phyloP scores from a whole-genome alignment of 2,797 vertebrate genomes.

The Nyctalus aviator region DNA sequence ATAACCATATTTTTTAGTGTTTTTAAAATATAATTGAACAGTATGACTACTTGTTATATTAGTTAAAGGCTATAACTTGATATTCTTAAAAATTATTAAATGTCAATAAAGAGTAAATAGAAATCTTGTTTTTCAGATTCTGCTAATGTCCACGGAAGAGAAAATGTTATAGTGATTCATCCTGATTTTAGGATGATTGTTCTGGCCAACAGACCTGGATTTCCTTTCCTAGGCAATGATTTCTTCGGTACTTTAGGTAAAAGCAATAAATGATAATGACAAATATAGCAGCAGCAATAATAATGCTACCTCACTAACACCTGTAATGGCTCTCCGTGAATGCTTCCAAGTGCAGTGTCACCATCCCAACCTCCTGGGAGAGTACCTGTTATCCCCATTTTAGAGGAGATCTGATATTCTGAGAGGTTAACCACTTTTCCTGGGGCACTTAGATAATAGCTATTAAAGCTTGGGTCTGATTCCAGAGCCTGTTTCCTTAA shows the following conservation, averaged over 20 bases:
- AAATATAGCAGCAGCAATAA: neutral
- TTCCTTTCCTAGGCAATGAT: conserved; percentile 98
- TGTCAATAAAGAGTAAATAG: conserved; percentile 65
- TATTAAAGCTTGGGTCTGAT: conserved; percentile 19
- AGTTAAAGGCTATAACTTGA: conserved; percentile 47
- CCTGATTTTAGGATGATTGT: conserved; percentile 99
- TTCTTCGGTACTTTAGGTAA: conserved; percentile 98
- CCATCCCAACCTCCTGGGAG: neutral
- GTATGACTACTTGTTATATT: neutral
- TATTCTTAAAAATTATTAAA: conserved; percentile 61
- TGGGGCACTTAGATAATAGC: neutral
- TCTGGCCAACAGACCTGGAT: conserved; percentile 97
- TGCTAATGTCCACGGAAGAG: conserved; percentile 86
- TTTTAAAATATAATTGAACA: neutral
- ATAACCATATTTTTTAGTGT: neutral
- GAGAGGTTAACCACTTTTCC: neutral
- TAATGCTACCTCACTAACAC: neutral
- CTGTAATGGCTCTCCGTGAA: neutral
- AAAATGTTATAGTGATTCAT: conserved; percentile 93
- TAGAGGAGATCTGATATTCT: neutral
- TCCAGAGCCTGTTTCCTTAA: conserved; percentile 25
- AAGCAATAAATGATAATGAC: neutral
- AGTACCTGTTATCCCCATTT: neutral
- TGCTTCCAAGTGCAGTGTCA: rapidly evolving
- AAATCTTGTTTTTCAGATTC: conserved; percentile 88